Evolutionary conservation across 2,888 invertebrate genomes (phyloP), one percentile per base, ranked within the genome.

Genomic region (Stenodema calcarata): DNA sequence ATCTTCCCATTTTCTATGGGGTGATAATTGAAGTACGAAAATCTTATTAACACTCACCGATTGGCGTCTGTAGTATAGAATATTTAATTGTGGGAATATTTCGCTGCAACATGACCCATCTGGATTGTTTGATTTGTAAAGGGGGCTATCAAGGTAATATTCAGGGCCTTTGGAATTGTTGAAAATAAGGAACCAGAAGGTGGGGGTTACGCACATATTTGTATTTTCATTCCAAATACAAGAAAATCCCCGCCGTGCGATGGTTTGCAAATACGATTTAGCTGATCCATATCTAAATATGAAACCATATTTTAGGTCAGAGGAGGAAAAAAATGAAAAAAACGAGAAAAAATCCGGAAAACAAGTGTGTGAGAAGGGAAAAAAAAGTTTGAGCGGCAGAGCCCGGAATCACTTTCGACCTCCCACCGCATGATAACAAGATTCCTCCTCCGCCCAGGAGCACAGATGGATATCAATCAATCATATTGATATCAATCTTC

Each of bases 401-500:
- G 35, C 16, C 28, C n/a, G 14, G 82, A 82, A 82, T 82, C 82
- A 82, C 41, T 82, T 82, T 82, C 82, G 82, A 62, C 82, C 62
- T 69, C 69, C 41, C 78, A n/a, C 54, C 80, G 50, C 62, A 54
- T 80, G 80, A 80, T 80, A 80, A 78, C 44, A 80, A 50, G 54
- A 50, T 50, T 35, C 47, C 27, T 47, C 47, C 78, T 42, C 23
- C 62, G 62, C 23, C 12, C 62, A 9, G 18, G 16, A 80, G 80
- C 80, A 50, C 54, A 42, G 84, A 84, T 84, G 84, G 84, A 75
- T 84, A 84, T 84, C 84, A 84, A 84, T 84, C 84, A 84, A 84
- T 84, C 84, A 84, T 84, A 84, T 84, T 84, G 84, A 84, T 84
- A 84, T 84, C 84, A 84, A 83, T 84, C 84, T 84, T 30, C 75